A percentile compares a stretch with the other conserved stretches of the same genome.
Evolutionary conservation across 2,797 vertebrate genomes (phyloP).

Genomic region (Acrossocheilus fasciatus): DNA sequence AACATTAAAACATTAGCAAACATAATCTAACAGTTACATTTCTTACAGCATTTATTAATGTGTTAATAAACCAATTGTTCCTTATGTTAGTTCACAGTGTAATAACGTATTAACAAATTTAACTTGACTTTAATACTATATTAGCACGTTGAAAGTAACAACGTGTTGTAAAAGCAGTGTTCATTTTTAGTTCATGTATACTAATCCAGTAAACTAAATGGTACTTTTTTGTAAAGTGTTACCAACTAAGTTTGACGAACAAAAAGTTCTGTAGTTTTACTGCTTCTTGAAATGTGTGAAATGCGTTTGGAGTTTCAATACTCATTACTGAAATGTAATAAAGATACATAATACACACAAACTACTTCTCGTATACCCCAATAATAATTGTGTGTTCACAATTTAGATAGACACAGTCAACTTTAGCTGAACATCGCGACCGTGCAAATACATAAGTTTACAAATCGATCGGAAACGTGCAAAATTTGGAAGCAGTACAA

Average conservation of each 20-base stretch:
- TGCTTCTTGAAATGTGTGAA: conserved; percentile 26
- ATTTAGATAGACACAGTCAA: not conserved
- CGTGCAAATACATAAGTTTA: not conserved
- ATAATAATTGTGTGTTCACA: not conserved
- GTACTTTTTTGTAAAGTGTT: not conserved
- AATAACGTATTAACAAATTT: not conserved
- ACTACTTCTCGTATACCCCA: not conserved
- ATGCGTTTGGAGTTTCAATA: not conserved
- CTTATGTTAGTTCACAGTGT: not conserved
- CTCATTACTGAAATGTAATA: not conserved
- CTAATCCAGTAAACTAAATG: not conserved
- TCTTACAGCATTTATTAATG: not conserved
- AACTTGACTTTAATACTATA: not conserved
- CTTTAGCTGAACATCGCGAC: not conserved
- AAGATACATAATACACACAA: not conserved
- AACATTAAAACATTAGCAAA: not conserved
- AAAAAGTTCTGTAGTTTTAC: not conserved
- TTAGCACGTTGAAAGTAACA: not conserved
- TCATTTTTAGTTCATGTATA: not conserved
- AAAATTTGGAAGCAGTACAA: not conserved
- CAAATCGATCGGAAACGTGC: not conserved
- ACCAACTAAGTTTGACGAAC: not conserved
- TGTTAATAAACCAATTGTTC: not conserved
- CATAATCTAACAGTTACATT: not conserved
- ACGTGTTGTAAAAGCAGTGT: not conserved